Evolutionary conservation across 2,797 vertebrate genomes (phyloP).

Genomic region (Arrhamphus sclerolepis): DNA sequence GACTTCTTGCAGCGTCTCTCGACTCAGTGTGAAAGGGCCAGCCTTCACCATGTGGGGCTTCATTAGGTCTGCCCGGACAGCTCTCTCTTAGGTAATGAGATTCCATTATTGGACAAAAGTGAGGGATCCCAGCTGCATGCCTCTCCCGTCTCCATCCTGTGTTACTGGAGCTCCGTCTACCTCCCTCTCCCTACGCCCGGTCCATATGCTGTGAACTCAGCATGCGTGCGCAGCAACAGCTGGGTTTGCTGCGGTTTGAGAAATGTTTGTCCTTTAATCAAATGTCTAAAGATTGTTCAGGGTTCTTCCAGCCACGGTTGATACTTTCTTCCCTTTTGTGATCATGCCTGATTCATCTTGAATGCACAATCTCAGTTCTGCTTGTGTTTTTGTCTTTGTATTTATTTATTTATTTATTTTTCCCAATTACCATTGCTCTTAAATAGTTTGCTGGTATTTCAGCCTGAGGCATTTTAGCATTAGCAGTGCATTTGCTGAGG

Average conservation of each 20-base stretch:
- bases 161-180: slow-evolving; percentile 28
- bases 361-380: neutral
- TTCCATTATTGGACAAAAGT: slow-evolving; percentile 71
- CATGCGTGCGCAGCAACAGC: slow-evolving; percentile 34
- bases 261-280: slow-evolving; percentile 39
- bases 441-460: slow-evolving; percentile 28
- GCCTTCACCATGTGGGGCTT: slow-evolving; percentile 69
- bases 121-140: slow-evolving; percentile 63
- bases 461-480: slow-evolving; percentile 45
- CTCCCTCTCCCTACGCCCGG: slow-evolving; percentile 17
- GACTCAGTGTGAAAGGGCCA: slow-evolving; percentile 46
- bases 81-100: slow-evolving; percentile 77
- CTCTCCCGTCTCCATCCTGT: slow-evolving; percentile 28
- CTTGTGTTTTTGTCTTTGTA: neutral
- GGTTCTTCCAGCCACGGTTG: slow-evolving; percentile 4
- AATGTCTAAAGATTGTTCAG: slow-evolving; percentile 9
- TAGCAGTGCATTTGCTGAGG: slow-evolving; percentile 38
- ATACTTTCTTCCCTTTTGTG: neutral
- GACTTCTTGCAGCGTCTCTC: slow-evolving; percentile 14
- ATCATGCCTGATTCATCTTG: slow-evolving; percentile 1
- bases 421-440: neutral
- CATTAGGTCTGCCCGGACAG: slow-evolving; percentile 74
- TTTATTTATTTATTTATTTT: neutral
- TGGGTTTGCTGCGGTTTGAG: slow-evolving; percentile 38
- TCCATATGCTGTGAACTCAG: slow-evolving; percentile 47